Conservation (phyloP, 2,888 invertebrate species). For the Ophion ellenae region DNA sequence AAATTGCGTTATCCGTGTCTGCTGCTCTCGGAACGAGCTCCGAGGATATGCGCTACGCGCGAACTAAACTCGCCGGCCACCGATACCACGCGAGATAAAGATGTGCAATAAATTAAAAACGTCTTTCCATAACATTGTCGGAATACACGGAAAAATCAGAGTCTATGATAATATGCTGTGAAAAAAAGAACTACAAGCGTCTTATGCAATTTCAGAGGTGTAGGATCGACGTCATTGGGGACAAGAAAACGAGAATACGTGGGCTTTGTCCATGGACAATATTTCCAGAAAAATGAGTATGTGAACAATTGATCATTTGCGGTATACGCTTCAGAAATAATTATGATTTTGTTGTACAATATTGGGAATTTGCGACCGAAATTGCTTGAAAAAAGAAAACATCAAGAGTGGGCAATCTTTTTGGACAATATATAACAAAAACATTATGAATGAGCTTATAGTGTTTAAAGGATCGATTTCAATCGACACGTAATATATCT, state of each 20-base stretch:
- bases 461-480: no score
- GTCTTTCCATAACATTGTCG: not conserved
- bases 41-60: conserved; percentile 29
- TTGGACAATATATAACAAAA: no score
- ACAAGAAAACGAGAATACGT: not conserved
- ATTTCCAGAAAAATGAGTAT: not conserved
- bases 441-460: no score
- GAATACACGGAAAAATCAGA: not conserved
- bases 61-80: not conserved
- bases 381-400: no score
- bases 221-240: not conserved
- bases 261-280: not conserved
- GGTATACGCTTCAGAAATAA: not conserved
- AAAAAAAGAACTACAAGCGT: not conserved
- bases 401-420: no score
- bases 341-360: not conserved
- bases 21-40: conserved; percentile 11
- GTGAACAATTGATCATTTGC: not conserved
- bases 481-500: no score
- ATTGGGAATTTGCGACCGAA: no score
- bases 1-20: conserved; percentile 31
- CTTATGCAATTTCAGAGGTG: not conserved
- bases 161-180: not conserved
- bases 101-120: conserved; percentile 5
- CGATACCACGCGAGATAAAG: conserved; percentile 8